Evolutionary conservation across 2,797 vertebrate species (phyloP), one percentile per base, ranked within the genome.

Genomic region (Dallia pectoralis): DNA sequence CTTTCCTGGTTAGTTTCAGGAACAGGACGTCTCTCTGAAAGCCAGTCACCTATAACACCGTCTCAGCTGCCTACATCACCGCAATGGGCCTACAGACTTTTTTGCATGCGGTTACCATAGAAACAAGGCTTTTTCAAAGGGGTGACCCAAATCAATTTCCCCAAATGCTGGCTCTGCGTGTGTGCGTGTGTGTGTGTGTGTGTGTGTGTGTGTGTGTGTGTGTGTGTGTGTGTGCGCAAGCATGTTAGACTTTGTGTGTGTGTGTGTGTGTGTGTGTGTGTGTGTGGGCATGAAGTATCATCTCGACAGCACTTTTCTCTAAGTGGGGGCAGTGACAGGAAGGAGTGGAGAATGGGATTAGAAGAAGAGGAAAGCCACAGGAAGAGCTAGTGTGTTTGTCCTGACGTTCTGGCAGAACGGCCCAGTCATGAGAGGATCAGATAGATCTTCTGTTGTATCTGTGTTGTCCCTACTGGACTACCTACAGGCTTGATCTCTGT

Each of bases 81-180:
- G 30, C 32, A 65, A 73, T 53, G 66, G 32, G 64, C 27, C 25
- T 16, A 71, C 62, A 2, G 36, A 19, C 64, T 15, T 75, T 47
- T 32, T 64, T 75, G 63, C 59, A 73, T 77, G 77, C 70, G 49
- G 89, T 94, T 92, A 62, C 85, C 84, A 91, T 93, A 86, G 90
- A 80, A 88, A 95, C 83, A 0, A 1, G 77, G 71, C 79, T 76
- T 84, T 64, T 66, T 80, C 49, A 78, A 77, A 83, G 79, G 33
- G 88, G 76, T 93, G 89, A 93, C 86, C 89, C 84, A 92, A 91
- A 93, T 93, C 91, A 91, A 91, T 91, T 91, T 90, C 80, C 84
- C 72, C 91, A 73, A 83, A 85, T 84, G 85, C 82, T 76, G 33
- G 33, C 3, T 36, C 33, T 36, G 33, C 33, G 7, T 36, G 7